These are phyloP conservation scores for Xylophagus ater DNA, from an alignment of 2,888 invertebrate species.

Conservation along the genomic window DNA sequence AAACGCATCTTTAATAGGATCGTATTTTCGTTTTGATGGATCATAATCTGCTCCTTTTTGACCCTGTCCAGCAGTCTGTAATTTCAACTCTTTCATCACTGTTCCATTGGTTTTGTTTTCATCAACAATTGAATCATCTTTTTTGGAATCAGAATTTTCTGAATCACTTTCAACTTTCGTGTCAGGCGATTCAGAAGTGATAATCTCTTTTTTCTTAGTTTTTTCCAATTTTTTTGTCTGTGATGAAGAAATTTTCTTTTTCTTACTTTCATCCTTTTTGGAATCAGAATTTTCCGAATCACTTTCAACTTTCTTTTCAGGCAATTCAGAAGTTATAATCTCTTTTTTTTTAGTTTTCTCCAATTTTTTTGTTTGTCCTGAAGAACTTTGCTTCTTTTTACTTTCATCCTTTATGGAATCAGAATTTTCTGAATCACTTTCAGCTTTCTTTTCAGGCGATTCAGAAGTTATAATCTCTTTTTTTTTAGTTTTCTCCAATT, in stretches of 20 bases:
- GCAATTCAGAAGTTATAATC: not conserved
- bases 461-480: not conserved
- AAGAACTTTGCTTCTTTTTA: slow-evolving; percentile 7
- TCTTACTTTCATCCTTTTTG: slow-evolving; percentile 4
- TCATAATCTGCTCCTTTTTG: slow-evolving; percentile 46
- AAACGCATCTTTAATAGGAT: slow-evolving; percentile 72
- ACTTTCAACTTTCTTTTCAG: not conserved
- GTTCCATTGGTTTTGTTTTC: slow-evolving; percentile 11
- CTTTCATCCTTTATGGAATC: slow-evolving; percentile 1
- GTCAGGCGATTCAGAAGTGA: not conserved
- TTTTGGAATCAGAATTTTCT: not conserved
- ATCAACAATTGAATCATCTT: slow-evolving; percentile 6
- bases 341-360: slow-evolving; percentile 6
- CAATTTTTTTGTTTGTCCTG: not conserved
- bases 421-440: not conserved
- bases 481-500: slow-evolving; percentile 2
- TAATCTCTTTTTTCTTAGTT: slow-evolving; percentile 7
- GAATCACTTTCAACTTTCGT: not conserved
- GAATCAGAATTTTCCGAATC: not conserved
- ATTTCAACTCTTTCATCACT: slow-evolving; percentile 20
- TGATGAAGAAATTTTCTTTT: slow-evolving; percentile 7
- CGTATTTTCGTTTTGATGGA: slow-evolving; percentile 60
- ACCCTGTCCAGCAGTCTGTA: slow-evolving; percentile 22
- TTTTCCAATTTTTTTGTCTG: not conserved
- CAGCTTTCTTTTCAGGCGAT: not conserved